Evolutionary conservation across 2,888 invertebrate species (phyloP), one percentile per base, ranked within the genome.

Genomic region (Andrena chrysosceles): DNA sequence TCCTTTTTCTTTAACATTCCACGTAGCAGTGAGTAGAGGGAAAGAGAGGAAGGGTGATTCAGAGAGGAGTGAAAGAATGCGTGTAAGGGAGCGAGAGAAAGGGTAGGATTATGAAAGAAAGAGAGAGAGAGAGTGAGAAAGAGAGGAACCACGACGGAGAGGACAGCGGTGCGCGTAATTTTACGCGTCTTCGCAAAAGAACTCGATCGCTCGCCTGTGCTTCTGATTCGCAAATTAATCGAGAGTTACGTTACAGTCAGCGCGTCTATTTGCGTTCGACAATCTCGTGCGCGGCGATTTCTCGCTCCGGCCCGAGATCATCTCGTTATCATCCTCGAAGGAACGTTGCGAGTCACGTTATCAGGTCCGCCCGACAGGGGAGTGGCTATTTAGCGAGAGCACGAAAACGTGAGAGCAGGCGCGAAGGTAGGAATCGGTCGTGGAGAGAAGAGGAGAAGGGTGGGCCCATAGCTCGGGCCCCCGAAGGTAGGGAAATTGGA

Each of bases 1-100:
- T 85, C 80, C 77, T 84, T 78, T 78, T 86, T 85, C 69, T 81
- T 86, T 87, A 85, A 87, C 87, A 87, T 87, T 87, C 87, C 87
- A 87, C 68, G 71, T 87, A 87, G 84, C 72, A 79, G 77, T 77
- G 84, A 69, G 33, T 77, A 79, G 60, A 83, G 70, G 64, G 71
- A 81, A 69, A 67, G 71, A 49, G 52, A 68, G 52, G 48, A 23
- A 69, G 59, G 29, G 56, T 54, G 70, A 62, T 59, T 26, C 29
- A 77, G 64, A 77, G 71, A 49, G 63, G 67, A 70, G 20, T 60
- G 70, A 63, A 64, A 69, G 78, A 49, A 60, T 42, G 42, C 42
- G 16, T 42, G 42, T 16, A 42, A 60, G 26, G 69, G 26, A 64
- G 62, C 69, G 70, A 70, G 48, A 73, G 72, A 72, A 74, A 76